These are phyloP conservation scores for Thysanoteuthis rhombus DNA, from an alignment of 2,888 invertebrate genomes.

Conservation along the genomic window DNA sequence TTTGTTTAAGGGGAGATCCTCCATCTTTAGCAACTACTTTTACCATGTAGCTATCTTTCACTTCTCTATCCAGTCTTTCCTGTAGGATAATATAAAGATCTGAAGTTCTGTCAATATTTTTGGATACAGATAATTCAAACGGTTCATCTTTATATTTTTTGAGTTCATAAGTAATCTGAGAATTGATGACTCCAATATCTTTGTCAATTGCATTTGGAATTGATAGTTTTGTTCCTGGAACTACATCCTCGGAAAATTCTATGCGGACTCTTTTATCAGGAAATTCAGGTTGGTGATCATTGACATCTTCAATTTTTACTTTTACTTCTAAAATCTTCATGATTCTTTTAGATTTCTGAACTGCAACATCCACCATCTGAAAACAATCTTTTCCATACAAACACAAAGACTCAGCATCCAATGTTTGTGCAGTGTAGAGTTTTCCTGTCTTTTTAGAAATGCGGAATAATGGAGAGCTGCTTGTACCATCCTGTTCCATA, in stretches of 20 bases:
- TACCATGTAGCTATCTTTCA: constrained; percentile 13
- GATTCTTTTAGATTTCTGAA: not conserved
- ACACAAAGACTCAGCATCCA: not conserved
- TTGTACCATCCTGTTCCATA: not conserved
- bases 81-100: not conserved
- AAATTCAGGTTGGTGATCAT: constrained; percentile 25
- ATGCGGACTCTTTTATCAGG: not conserved
- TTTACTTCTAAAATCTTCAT: constrained; percentile 16
- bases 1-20: not conserved
- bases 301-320: constrained; percentile 22
- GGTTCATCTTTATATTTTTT: constrained; percentile 25
- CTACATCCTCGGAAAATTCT: not conserved
- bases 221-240: not conserved
- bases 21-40: constrained; percentile 13
- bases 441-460: not conserved
- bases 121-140: not conserved
- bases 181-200: constrained; percentile 14
- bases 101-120: not conserved
- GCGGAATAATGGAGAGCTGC: not conserved
- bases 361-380: constrained; percentile 1
- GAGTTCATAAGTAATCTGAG: constrained; percentile 1
- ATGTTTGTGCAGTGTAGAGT: not conserved
- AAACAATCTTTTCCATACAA: not conserved
- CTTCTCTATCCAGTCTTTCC: constrained; percentile 1
- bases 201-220: constrained; percentile 13